Percentiles rank a stretch among this genome's conserved stretches.
These are phyloP conservation scores for Thecocarcelia acutangulata DNA, from an alignment of 2,888 invertebrate species.

Conservation along the genomic window DNA sequence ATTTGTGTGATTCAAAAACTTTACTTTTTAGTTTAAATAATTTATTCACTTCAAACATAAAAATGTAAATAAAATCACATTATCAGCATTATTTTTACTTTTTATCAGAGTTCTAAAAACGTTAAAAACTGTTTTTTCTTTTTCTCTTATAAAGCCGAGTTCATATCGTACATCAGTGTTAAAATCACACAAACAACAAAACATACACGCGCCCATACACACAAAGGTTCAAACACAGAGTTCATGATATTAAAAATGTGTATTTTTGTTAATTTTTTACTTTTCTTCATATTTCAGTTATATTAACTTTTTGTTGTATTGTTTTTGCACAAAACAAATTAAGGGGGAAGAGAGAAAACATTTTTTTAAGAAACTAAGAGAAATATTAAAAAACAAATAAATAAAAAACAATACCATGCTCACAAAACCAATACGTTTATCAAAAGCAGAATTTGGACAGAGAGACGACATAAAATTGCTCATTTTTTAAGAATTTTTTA, in stretches of 20 bases:
- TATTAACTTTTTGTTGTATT: constrained; percentile 35
- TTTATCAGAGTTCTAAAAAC: constrained; percentile 48
- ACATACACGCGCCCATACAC: constrained; percentile 15
- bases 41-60: constrained; percentile 37
- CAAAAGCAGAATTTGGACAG: constrained; percentile 1
- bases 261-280: constrained; percentile 46
- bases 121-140: constrained; percentile 38
- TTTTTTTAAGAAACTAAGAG: constrained; percentile 27
- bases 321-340: constrained; percentile 61
- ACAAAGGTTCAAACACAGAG: constrained; percentile 65
- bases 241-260: constrained; percentile 60
- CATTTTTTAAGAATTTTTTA: constrained; percentile 40
- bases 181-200: constrained; percentile 29
- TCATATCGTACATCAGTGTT: constrained; percentile 51
- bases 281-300: constrained; percentile 61
- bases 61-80: constrained; percentile 36
- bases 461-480: background rate
- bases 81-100: constrained; percentile 41
- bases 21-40: constrained; percentile 18
- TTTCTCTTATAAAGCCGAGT: constrained; percentile 50
- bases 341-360: constrained; percentile 21
- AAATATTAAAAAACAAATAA: constrained; percentile 4
- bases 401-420: constrained; percentile 32
- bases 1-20: no score
- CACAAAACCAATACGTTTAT: background rate